phyloP scores from a whole-genome alignment of 2,797 vertebrate genomes.

The Tenualosa thibaudeaui region DNA sequence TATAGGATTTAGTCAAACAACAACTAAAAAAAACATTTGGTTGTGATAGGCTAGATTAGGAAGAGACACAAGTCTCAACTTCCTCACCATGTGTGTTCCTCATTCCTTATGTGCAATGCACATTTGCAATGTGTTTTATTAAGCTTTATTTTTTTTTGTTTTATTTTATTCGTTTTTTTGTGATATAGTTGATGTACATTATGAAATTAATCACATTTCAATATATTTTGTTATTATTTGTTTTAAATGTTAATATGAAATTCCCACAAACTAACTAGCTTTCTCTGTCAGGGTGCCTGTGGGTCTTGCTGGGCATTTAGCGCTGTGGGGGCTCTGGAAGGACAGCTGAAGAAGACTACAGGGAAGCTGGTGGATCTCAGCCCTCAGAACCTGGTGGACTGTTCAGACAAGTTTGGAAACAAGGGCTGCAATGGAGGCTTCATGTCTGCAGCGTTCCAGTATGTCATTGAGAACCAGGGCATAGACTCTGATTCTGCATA shows the following conservation, averaged over 20 bases:
- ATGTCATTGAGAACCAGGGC: constrained; percentile 86
- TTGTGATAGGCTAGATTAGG: not conserved
- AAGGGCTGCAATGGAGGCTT: constrained; percentile 80
- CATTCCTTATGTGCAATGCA: not conserved
- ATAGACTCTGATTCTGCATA: constrained; percentile 80
- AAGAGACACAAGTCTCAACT: not conserved
- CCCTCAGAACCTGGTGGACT: constrained; percentile 89
- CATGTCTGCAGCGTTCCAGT: constrained; percentile 77
- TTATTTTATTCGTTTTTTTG: no score
- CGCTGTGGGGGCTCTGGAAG: constrained; percentile 84
- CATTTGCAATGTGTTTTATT: not conserved
- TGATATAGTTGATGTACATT: not conserved
- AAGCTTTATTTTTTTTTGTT: no score
- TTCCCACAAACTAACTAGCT: not conserved
- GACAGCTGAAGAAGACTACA: constrained; percentile 77
- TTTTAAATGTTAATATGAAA: not conserved
- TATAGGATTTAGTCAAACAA: not conserved
- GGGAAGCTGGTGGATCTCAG: constrained; percentile 85
- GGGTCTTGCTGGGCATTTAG: constrained; percentile 94
- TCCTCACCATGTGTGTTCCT: not conserved
- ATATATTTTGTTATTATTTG: not conserved
- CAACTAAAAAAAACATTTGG: not conserved
- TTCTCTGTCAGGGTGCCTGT: constrained; percentile 72
- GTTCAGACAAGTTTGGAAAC: constrained; percentile 78
- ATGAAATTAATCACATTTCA: not conserved